Conservation (phyloP, 2,797 vertebrate genomes). For the Anguilla anguilla region DNA sequence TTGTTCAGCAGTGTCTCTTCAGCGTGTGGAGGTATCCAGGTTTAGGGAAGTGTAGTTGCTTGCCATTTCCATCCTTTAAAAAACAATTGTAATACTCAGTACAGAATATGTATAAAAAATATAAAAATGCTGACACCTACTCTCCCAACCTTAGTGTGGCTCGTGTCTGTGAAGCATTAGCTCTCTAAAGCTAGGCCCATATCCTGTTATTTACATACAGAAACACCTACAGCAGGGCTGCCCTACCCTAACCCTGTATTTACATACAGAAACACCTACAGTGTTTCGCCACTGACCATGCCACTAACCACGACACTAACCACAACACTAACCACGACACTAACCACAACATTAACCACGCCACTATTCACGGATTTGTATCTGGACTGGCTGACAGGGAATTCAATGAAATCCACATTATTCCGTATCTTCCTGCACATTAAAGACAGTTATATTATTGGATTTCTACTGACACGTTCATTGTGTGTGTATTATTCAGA, state of each 20-base stretch:
- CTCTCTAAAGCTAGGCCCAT: not conserved
- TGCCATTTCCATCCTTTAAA: not conserved
- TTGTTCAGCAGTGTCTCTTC: not conserved
- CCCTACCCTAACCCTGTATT: no score
- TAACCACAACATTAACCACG: not conserved
- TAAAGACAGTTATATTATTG: constrained; percentile 64
- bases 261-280: no score
- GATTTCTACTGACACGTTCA: constrained; percentile 59
- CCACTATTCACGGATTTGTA: constrained; percentile 45
- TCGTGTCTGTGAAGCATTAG: not conserved
- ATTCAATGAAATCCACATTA: constrained; percentile 66
- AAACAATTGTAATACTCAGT: not conserved
- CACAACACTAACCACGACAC: no score
- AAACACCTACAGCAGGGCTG: no score
- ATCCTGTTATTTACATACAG: not conserved
- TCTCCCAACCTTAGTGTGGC: not conserved
- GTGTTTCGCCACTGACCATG: no score
- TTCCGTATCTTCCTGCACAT: constrained; percentile 60
- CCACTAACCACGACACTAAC: no score
- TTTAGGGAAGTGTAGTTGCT: not conserved
- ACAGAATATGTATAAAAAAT: not conserved
- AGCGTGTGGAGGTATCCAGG: not conserved
- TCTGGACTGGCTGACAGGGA: constrained; percentile 52
- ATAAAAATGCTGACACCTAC: not conserved
- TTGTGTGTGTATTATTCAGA: constrained; percentile 58